Evolutionary conservation across 2,888 invertebrate genomes (phyloP).

Genomic region (Ectemnius lituratus): DNA sequence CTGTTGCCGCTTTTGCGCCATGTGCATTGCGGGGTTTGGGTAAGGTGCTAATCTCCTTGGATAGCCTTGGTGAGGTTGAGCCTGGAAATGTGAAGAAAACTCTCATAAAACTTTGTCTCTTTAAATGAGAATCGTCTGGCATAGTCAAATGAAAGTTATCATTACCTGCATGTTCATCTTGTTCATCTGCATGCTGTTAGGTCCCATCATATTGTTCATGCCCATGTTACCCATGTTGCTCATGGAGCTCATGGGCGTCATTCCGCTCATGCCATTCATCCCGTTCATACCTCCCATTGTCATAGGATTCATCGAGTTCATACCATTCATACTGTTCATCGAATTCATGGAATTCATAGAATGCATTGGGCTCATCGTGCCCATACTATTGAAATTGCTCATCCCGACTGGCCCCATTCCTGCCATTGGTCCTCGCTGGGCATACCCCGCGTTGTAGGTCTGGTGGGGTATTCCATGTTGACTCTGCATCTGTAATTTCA

Average conservation of each 20-base stretch:
- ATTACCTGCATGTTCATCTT: conserved; percentile 85
- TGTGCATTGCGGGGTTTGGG: conserved; percentile 91
- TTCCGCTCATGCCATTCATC: conserved; percentile 82
- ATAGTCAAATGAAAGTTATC: neutral
- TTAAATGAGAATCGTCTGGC: neutral
- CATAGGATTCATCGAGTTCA: conserved; percentile 80
- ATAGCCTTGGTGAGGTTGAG: conserved; percentile 79
- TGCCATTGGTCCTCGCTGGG: conserved; percentile 73
- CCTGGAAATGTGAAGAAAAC: conserved; percentile 31
- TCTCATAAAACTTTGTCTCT: too few species aligned
- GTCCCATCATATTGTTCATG: conserved; percentile 85
- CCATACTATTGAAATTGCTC: conserved; percentile 85
- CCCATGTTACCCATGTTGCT: conserved; percentile 77
- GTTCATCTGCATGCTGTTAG: conserved; percentile 81
- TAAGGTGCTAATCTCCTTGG: conserved; percentile 91
- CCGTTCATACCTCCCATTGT: conserved; percentile 77
- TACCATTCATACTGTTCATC: conserved; percentile 82
- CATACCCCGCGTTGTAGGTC: conserved; percentile 71
- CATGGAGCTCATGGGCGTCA: conserved; percentile 82
- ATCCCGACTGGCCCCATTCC: conserved; percentile 85
- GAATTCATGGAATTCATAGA: conserved; percentile 80
- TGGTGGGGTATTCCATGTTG: conserved; percentile 79
- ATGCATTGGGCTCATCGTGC: conserved; percentile 82
- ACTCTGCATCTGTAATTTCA: conserved; percentile 82
- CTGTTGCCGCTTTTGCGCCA: conserved; percentile 85